Evolutionary conservation across 2,797 vertebrate species (phyloP).

Genomic region (Bovichtus diacanthus): DNA sequence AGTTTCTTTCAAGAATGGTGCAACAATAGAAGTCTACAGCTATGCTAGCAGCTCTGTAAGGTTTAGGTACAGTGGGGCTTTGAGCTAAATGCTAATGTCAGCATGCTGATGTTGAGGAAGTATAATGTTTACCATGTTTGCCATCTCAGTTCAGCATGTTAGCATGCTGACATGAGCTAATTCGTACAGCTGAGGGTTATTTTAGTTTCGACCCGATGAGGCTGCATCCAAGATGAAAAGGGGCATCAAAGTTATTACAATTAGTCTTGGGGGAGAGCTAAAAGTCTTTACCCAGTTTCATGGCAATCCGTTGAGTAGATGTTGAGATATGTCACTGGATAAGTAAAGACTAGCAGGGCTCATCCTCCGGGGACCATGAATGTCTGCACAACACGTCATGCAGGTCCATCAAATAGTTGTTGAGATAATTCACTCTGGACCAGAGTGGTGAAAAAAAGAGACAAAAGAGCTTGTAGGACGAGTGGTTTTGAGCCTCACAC

Average conservation of each 20-base stretch:
- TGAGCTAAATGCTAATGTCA: not conserved
- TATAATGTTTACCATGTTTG: not conserved
- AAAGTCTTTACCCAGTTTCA: not conserved
- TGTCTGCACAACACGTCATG: not conserved
- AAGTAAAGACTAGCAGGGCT: not conserved
- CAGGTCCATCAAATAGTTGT: not conserved
- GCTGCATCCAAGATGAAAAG: not conserved
- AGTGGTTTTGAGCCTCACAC: slow-evolving; percentile 40
- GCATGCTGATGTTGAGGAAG: not conserved
- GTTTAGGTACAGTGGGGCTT: not conserved
- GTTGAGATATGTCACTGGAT: not conserved
- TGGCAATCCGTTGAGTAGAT: not conserved
- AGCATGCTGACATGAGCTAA: not conserved
- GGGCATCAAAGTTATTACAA: not conserved
- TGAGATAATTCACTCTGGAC: not conserved
- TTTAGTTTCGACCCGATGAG: not conserved
- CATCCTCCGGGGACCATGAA: not conserved
- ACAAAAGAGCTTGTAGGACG: slow-evolving; percentile 30
- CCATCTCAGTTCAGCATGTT: not conserved
- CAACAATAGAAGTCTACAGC: not conserved
- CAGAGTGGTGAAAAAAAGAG: not conserved
- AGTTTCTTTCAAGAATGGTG: not conserved
- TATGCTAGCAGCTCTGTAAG: not conserved
- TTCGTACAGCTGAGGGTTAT: not conserved
- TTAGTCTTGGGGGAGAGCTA: not conserved